phyloP scores from a whole-genome alignment of 2,888 invertebrate genomes.

The Tetranychus piercei region DNA sequence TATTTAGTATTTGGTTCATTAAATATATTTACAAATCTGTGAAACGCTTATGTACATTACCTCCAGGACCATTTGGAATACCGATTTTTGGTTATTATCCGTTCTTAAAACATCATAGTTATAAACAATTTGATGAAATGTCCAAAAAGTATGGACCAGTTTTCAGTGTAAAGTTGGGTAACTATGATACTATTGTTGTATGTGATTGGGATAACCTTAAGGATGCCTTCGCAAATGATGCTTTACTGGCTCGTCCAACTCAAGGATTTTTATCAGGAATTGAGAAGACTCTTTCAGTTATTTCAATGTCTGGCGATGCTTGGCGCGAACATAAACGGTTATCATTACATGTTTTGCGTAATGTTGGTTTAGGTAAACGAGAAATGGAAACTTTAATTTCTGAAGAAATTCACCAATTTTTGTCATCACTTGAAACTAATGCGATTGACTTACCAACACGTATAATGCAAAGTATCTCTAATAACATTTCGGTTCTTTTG shows the following conservation, averaged over 20 bases:
- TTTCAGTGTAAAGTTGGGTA: background rate
- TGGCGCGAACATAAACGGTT: background rate
- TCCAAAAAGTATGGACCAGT: slow-evolving; percentile 6
- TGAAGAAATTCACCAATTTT: background rate
- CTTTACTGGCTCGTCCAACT: background rate
- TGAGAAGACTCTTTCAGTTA: background rate
- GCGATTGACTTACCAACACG: background rate
- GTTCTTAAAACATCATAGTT: background rate
- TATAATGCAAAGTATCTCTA: background rate
- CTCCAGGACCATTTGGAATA: background rate
- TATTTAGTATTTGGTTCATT: too few species aligned
- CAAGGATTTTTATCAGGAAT: background rate
- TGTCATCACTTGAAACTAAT: background rate
- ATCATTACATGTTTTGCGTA: background rate
- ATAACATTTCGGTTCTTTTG: background rate
- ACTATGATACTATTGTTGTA: background rate
- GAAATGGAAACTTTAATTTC: background rate
- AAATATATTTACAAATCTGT: too few species aligned
- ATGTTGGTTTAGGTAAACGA: background rate
- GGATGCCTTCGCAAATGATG: background rate
- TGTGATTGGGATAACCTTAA: background rate
- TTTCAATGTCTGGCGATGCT: background rate
- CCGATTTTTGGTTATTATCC: background rate
- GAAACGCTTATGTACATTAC: too few species aligned
- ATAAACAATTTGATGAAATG: background rate